phyloP scores from a whole-genome alignment of 2,888 invertebrate species.

The Dilophus febrilis region DNA sequence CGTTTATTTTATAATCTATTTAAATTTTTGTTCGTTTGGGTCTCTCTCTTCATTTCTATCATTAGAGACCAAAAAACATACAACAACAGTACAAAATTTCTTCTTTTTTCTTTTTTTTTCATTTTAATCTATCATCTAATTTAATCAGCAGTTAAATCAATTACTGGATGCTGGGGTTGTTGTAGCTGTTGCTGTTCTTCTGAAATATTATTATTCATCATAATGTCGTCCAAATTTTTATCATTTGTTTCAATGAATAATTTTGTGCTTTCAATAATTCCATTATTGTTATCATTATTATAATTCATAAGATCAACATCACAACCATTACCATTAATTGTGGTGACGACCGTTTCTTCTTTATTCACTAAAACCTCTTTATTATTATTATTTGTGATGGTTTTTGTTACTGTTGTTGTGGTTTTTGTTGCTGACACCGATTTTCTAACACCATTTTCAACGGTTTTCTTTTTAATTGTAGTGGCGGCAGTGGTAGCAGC shows the following conservation, averaged over 20 bases:
- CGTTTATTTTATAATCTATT: background rate
- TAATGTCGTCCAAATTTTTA: background rate
- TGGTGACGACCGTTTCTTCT: no score
- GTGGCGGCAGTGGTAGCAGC: background rate
- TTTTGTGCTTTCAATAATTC: no score
- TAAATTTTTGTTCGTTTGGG: background rate
- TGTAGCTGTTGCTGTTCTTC: no score
- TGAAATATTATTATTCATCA: background rate
- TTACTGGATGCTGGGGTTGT: background rate
- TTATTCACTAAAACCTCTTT: background rate
- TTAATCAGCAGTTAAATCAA: slow-evolving; percentile 7
- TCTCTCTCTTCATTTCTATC: background rate
- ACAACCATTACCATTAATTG: no score
- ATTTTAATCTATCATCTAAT: background rate
- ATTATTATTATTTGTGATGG: background rate
- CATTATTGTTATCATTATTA: no score
- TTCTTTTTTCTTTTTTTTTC: background rate
- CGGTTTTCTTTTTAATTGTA: slow-evolving; percentile 6
- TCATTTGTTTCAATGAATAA: background rate
- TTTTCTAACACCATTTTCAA: slow-evolving; percentile 6
- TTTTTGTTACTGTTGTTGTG: background rate
- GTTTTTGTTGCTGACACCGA: slow-evolving; percentile 2
- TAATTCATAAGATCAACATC: no score
- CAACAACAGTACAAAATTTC: no score
- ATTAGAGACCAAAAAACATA: no score